phyloP scores from a whole-genome alignment of 1,140 invertebrate genomes.

The Acromyrmex echinatior region DNA sequence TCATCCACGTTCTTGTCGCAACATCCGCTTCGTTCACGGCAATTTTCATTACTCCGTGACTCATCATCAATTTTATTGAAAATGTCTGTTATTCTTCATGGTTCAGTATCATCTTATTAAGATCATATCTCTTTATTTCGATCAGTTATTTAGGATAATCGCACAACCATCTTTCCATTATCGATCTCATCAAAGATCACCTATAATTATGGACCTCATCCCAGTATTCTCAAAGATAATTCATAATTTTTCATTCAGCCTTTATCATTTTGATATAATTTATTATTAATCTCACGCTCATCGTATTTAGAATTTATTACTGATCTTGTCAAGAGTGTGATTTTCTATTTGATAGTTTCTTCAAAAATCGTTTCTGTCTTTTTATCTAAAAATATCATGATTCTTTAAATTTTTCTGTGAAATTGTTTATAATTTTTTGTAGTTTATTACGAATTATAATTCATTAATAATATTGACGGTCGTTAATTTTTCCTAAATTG shows the following conservation, averaged over 20 bases:
- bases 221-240: not conserved
- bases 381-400: not conserved
- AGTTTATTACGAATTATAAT: constrained; percentile 6
- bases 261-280: not conserved
- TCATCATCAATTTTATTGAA: not conserved
- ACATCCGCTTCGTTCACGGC: not conserved
- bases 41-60: not conserved
- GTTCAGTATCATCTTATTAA: not conserved
- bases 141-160: not conserved
- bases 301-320: not conserved
- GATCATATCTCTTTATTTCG: not conserved
- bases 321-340: not conserved
- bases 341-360: not conserved
- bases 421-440: not conserved
- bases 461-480: not conserved
- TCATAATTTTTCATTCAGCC: not conserved
- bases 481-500: not conserved
- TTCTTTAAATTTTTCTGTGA: not conserved
- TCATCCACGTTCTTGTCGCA: not conserved
- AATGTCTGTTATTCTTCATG: not conserved
- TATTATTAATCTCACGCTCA: not conserved
- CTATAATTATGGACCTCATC: not conserved
- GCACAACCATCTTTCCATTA: not conserved
- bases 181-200: not conserved
- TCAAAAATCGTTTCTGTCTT: not conserved